Evolutionary conservation across 2,113 vertebrate species (phyloP), one percentile per base, ranked within the genome.

Genomic region (Anolis sagrei): DNA sequence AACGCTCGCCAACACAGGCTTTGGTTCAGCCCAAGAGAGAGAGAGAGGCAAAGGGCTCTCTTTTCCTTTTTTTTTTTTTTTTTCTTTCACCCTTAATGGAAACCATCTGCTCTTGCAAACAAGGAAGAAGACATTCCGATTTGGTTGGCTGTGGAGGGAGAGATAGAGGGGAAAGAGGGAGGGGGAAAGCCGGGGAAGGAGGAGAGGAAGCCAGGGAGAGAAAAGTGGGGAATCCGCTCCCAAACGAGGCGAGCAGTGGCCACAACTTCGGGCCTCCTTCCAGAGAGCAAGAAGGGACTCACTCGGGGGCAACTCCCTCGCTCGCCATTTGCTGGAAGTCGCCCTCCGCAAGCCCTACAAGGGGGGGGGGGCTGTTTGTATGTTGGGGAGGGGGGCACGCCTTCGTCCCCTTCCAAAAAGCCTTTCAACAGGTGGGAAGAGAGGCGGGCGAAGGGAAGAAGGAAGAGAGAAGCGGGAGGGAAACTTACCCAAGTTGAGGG

Each of bases 351-450:
- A 62, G 61, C 72, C 39, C 39, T 5, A 44, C 39, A 44, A 44
- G 9, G 48, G 25, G 10, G 48, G 25, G 10, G 64, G 21, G 5
- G 11, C 27, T 11, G 72, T 72, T 58, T 18, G 51, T 5, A 21
- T 73, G 49, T 64, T 64, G 39, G n/a, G n/a, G n/a, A 29, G 61
- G 21, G 14, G 44, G 13, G n/a, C 32, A 23, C 61, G n/a, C n/a
- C n/a, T n/a, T n/a, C n/a, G n/a, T 51, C 4, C 48, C 68, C n/a
- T n/a, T n/a, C 68, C 18, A 82, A 79, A 23, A 79, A 83, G 87
- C 89, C 90, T 92, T 92, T 87, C 92, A 92, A 94, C 91, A 93
- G 92, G 92, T 93, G 91, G 61, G 1, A 7, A 36, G 5, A n/a
- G n/a, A n/a, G n/a, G n/a, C n/a, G 62, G 1, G 88, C 76, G 14